Evolutionary conservation across 2,797 vertebrate species (phyloP), one percentile per base, ranked within the genome.

Genomic region (Lophotriccus pileatus): DNA sequence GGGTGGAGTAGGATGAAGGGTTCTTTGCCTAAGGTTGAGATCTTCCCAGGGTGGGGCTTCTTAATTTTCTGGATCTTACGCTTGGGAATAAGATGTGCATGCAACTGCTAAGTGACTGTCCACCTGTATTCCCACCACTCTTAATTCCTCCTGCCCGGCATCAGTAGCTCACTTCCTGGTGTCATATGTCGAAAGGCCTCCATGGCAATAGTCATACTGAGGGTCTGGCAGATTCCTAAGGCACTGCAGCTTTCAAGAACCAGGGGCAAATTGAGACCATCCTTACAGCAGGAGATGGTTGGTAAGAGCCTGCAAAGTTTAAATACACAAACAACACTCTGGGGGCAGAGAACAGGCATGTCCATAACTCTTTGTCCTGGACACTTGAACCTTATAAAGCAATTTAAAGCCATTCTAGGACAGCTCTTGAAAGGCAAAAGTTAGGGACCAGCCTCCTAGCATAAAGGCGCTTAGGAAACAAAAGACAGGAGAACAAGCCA

Each of bases 31-130:
- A 55, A 56, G 44, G 52, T 77, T 80, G 46, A 46, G 83, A 79
- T 94, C 90, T 96, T 94, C 64, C 74, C 46, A 58, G 87, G 77
- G 77, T 62, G 83, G 36, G 28, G 68, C 36, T 76, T 91, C 53
- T 74, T 60, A 6, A 37, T 77, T 60, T 91, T 93, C 67, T 68
- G 74, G 41, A 91, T 77, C 3, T 7, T 82, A 84, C 1, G 0
- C 27, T 79, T 74, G 64, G 83, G 73, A 96, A 84, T 28, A 60
- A 92, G 58, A 90, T 66, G 28, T 25, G 10, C 2, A 5, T 39
- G 9, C 41, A 90, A 90, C 73, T 93, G 37, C 39, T 73, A 73
- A 90, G n/a, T 30, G 79, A 72, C 58, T 70, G 37, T 39, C n/a
- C 62, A 80, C 73, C 25, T 12, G 3, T 84, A 85, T 58, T 83